These are phyloP conservation scores for Hirundo rustica DNA, from an alignment of 2,797 vertebrate genomes.

Conservation along the genomic window DNA sequence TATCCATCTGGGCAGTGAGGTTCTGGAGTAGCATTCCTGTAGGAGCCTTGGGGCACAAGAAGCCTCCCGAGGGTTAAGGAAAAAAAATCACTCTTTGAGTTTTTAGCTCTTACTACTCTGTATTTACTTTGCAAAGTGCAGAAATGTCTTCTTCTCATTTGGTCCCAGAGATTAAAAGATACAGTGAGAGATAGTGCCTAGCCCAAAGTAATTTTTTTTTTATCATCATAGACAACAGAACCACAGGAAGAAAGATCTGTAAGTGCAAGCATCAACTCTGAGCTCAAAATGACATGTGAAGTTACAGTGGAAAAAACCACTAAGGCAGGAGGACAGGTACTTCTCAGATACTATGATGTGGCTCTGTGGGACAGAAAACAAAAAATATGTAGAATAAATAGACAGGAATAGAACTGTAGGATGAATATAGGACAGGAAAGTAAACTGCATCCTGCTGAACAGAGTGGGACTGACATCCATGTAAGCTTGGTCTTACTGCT, in stretches of 20 bases:
- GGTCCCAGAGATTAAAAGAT: background rate
- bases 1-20: background rate
- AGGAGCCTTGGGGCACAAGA: background rate
- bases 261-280: background rate
- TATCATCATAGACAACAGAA: background rate
- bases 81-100: background rate
- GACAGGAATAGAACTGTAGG: background rate
- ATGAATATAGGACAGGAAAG: background rate
- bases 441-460: background rate
- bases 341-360: background rate
- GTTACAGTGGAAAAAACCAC: background rate
- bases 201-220: background rate
- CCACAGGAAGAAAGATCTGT: background rate
- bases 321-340: background rate
- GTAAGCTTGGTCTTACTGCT: background rate
- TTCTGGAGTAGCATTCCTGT: background rate
- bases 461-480: background rate
- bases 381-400: background rate
- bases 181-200: background rate
- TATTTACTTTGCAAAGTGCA: background rate
- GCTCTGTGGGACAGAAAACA: background rate
- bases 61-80: background rate
- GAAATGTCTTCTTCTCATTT: background rate
- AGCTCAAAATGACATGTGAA: background rate
- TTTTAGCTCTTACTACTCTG: background rate